Conservation (phyloP, 2,797 vertebrate genomes). For the Melopsittacus undulatus region DNA sequence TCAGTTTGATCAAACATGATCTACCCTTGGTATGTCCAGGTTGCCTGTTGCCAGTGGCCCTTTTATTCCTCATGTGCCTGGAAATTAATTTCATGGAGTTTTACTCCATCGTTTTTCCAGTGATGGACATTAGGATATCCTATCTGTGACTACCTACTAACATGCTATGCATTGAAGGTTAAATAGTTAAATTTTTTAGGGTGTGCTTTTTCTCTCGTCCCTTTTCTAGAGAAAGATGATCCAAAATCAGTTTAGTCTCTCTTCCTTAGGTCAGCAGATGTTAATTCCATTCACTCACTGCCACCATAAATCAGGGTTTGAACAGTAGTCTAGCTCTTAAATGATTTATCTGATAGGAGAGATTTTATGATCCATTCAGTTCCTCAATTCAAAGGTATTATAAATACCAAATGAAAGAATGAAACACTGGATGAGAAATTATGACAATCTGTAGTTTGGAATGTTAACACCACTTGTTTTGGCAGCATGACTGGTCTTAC, state of each 20-base stretch:
- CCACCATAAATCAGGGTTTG: conserved; percentile 38
- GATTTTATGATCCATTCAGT: conserved; percentile 33
- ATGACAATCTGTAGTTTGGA: conserved; percentile 58
- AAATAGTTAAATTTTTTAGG: background rate
- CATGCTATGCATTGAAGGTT: background rate
- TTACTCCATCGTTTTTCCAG: background rate
- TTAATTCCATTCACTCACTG: conserved; percentile 47
- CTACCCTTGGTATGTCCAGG: background rate
- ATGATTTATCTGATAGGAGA: conserved; percentile 45
- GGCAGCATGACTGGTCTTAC: conserved; percentile 40
- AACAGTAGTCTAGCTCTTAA: conserved; percentile 54
- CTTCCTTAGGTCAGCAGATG: conserved; percentile 37
- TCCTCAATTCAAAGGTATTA: conserved; percentile 55
- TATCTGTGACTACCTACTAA: background rate
- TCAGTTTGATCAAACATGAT: background rate
- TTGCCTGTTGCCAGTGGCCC: background rate
- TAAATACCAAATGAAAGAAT: conserved; percentile 48
- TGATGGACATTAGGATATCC: background rate
- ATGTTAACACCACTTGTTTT: conserved; percentile 68
- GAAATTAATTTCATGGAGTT: background rate
- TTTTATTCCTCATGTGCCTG: background rate
- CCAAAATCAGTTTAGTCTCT: conserved; percentile 37
- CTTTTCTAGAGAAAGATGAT: background rate
- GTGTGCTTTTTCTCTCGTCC: background rate
- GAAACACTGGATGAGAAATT: conserved; percentile 36